Percentiles rank a stretch among this genome's conserved stretches.
Evolutionary conservation across 1,140 invertebrate species (phyloP).

Genomic region (Pseudomyrmex cubaensis): DNA sequence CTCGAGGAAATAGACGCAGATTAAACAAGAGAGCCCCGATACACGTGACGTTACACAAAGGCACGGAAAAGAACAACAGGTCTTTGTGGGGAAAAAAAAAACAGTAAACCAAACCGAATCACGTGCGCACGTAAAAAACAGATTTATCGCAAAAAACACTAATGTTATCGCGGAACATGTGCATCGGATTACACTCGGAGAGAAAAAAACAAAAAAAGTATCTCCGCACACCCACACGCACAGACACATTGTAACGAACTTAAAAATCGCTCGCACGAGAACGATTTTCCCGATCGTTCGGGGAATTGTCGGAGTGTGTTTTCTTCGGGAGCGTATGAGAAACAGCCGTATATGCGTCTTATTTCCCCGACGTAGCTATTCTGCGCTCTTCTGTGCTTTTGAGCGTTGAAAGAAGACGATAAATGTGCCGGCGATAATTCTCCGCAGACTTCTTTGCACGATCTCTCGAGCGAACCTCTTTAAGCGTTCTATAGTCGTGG

Average conservation of each 20-base stretch:
- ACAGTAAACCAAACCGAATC: neutral
- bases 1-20: conserved; percentile 19
- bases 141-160: neutral
- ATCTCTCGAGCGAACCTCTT: neutral
- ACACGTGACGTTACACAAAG: conserved; percentile 26
- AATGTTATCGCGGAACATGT: neutral
- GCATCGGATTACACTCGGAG: no score
- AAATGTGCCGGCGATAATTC: conserved; percentile 28
- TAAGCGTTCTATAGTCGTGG: conserved; percentile 1
- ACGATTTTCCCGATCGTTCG: neutral
- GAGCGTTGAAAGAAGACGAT: conserved; percentile 18
- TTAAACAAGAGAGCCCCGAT: conserved; percentile 43
- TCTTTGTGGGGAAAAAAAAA: neutral
- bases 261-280: neutral
- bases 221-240: no score
- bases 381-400: neutral
- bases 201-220: neutral
- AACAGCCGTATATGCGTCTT: neutral
- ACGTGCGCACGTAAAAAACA: no score
- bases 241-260: no score
- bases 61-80: conserved; percentile 24
- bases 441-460: neutral
- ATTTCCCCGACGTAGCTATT: neutral
- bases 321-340: neutral
- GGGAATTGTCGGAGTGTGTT: neutral